Conservation (phyloP, 92 coral and sea anemone species). For the Phymanthus crucifer region DNA sequence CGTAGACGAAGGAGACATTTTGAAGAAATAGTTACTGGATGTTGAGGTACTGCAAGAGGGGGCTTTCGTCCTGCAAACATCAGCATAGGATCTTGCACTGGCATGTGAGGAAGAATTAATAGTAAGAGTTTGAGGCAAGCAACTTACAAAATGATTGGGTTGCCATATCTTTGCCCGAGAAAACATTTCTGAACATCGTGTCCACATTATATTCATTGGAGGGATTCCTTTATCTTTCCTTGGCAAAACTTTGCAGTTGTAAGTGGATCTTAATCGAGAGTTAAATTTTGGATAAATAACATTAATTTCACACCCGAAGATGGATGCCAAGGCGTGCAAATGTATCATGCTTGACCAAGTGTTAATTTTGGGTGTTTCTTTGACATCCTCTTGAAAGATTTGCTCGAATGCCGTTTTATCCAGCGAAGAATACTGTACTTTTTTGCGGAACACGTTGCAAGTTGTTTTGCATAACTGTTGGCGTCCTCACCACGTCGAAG, state of each 20-base stretch:
- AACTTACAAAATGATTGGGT: slow-evolving; percentile 5
- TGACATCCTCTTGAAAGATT: slow-evolving; percentile 1
- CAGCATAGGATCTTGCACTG: slow-evolving; percentile 6
- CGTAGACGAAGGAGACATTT: not conserved
- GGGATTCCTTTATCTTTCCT: slow-evolving; percentile 11
- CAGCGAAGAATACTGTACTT: slow-evolving; percentile 1
- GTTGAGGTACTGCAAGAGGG: not conserved
- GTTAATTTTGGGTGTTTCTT: slow-evolving; percentile 7
- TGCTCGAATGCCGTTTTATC: not conserved
- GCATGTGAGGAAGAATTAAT: not conserved
- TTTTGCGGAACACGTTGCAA: slow-evolving; percentile 1
- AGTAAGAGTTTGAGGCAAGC: slow-evolving; percentile 2
- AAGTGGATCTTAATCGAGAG: slow-evolving; percentile 9
- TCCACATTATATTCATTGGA: slow-evolving; percentile 10
- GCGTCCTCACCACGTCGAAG: not conserved
- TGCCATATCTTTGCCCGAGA: slow-evolving; percentile 5
- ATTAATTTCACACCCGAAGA: slow-evolving; percentile 18
- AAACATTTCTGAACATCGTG: not conserved
- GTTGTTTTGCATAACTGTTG: slow-evolving; percentile 1
- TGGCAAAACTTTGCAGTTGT: slow-evolving; percentile 13
- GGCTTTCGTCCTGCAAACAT: slow-evolving; percentile 7
- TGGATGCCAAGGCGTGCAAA: slow-evolving; percentile 25
- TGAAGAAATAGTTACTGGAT: not conserved
- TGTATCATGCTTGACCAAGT: not conserved
- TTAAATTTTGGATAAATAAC: slow-evolving; percentile 23